Conservation (phyloP, 2,113 vertebrate genomes). For the Porphyrio hochstetteri region DNA sequence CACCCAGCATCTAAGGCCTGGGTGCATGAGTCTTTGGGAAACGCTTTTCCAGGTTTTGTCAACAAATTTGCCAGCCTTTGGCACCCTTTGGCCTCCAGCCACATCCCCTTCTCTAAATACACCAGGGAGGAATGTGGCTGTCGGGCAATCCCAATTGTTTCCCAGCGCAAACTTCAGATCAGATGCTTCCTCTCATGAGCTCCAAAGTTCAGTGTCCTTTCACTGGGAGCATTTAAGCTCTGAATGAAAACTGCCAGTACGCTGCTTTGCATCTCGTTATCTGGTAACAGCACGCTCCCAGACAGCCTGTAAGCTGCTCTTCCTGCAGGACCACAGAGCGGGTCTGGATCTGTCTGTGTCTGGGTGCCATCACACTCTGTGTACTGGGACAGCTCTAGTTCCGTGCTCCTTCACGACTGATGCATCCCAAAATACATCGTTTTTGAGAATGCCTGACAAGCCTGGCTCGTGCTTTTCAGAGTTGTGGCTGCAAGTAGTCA, state of each 20-base stretch:
- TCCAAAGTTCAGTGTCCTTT: neutral
- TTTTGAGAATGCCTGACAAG: accelerated
- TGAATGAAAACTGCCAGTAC: neutral
- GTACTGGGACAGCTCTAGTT: neutral
- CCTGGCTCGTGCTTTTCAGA: neutral
- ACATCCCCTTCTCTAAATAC: accelerated
- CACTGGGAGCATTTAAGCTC: neutral
- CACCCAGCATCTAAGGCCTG: accelerated
- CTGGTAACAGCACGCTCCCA: neutral
- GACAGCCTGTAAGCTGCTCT: conserved; percentile 31
- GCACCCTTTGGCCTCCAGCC: neutral
- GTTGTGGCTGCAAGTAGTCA: neutral
- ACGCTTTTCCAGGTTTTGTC: neutral
- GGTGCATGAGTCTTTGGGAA: neutral
- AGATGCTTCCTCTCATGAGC: neutral
- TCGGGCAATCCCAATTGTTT: neutral
- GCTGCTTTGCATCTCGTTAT: neutral
- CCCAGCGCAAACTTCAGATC: neutral
- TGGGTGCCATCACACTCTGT: accelerated
- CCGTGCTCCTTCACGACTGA: accelerated
- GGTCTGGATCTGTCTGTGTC: neutral
- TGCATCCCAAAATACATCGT: accelerated
- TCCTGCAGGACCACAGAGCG: neutral
- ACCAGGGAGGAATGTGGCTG: neutral
- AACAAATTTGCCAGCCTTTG: neutral